These are phyloP conservation scores for Uloborus diversus DNA, from an alignment of 1,140 invertebrate species.

Conservation along the genomic window DNA sequence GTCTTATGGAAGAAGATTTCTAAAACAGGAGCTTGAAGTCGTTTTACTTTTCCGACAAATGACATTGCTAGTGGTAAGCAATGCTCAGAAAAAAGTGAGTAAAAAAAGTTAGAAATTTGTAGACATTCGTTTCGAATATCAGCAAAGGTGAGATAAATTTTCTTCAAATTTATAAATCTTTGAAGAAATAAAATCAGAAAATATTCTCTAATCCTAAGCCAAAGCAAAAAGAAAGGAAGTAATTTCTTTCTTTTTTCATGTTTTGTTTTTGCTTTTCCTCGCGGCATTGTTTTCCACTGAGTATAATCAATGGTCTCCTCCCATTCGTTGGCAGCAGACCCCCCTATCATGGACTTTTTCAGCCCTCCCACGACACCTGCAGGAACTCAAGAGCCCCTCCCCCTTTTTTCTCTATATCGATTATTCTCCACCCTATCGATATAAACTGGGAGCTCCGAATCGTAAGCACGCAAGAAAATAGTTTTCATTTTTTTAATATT, in stretches of 20 bases:
- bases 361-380: slow-evolving; percentile 45
- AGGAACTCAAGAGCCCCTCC: slow-evolving; percentile 39
- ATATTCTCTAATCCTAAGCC: slow-evolving; percentile 30
- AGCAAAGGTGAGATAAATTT: not conserved
- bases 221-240: slow-evolving; percentile 19
- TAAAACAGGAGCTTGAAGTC: no score
- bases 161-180: slow-evolving; percentile 36
- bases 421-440: slow-evolving; percentile 40
- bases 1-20: no score
- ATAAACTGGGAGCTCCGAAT: not conserved
- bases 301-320: slow-evolving; percentile 37
- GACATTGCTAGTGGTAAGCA: no score
- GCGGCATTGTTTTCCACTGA: slow-evolving; percentile 36
- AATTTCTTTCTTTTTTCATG: not conserved
- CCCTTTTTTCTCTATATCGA: slow-evolving; percentile 25
- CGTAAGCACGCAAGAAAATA: not conserved
- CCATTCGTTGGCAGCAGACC: slow-evolving; percentile 18
- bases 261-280: not conserved
- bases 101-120: no score
- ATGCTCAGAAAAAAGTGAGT: no score
- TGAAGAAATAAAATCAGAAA: slow-evolving; percentile 34
- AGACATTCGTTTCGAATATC: no score
- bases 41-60: no score
- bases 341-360: slow-evolving; percentile 46
- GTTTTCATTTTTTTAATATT: not conserved